A percentile compares a stretch with the other conserved stretches of the same genome.
These are phyloP conservation scores for Rhinichthys klamathensis DNA, from an alignment of 2,113 vertebrate genomes.

Conservation along the genomic window DNA sequence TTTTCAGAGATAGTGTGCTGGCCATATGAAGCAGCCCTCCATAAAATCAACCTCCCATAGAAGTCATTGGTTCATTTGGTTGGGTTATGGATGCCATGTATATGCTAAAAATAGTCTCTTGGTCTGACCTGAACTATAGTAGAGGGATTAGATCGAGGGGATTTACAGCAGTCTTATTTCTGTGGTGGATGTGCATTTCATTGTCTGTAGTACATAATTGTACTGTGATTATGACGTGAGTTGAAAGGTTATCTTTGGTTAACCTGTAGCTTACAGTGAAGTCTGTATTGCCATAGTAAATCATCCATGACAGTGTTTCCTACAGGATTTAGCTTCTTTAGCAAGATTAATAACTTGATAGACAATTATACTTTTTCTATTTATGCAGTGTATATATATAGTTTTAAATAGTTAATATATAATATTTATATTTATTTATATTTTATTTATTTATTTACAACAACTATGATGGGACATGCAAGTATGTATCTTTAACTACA, in stretches of 20 bases:
- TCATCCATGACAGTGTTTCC: neutral
- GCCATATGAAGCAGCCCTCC: neutral
- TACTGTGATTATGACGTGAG: too few species aligned
- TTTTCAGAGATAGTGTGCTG: constrained; percentile 2
- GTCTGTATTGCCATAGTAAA: neutral
- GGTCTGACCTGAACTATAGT: neutral
- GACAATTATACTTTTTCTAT: neutral
- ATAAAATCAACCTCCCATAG: neutral
- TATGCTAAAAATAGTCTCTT: neutral
- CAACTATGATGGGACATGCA: too few species aligned
- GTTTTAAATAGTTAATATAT: neutral
- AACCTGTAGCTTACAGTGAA: neutral
- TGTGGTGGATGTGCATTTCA: neutral
- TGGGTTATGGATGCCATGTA: neutral
- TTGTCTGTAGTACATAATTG: neutral
- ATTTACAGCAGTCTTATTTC: neutral
- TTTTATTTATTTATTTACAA: neutral
- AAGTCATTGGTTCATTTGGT: neutral
- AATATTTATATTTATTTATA: neutral
- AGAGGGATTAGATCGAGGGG: neutral
- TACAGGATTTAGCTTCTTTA: neutral
- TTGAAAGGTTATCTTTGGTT: neutral
- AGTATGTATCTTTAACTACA: too few species aligned
- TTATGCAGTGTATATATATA: neutral
- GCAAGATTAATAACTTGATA: neutral